Base-by-base conservation (phyloP, 2,888 invertebrate genomes). In the Scaeva pyrastri region DNA sequence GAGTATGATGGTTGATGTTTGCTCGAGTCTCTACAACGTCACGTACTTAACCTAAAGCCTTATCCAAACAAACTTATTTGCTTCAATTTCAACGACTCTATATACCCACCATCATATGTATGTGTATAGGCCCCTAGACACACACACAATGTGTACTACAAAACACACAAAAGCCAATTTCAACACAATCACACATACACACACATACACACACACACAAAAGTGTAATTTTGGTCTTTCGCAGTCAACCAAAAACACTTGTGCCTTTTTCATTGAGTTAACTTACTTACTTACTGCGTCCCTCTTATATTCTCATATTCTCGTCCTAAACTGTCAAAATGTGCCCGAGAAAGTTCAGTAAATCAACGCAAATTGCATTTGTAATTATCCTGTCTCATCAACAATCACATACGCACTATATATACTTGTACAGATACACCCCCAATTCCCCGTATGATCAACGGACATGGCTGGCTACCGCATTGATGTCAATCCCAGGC, bases 351-450 rank as follows among this genome's bases (percentile, higher is more conserved):
- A 84, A 75, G 62, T 79, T 75, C 79, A 79, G 45, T 70, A 45
- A 84, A 84, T 84, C 80, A 84, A 72, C 71, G 71, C 39, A 79
- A 84, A 84, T 84, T 80, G 80, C 84, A 75, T 84, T 84, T 75
- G 75, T 75, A 74, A 70, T 84, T 75, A 80, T 79, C 71, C 71
- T 75, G 71, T 66, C 75, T 75, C 75, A 72, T 62, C 80, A 85
- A 70, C 81, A 70, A 74, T 79, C 79, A 79, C 74, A 79, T 52
- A 73, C 84, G 31, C 31, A 26, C 48, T 26, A n/a, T n/a, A 64
- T n/a, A n/a, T n/a, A n/a, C n/a, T n/a, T n/a, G n/a, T n/a, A n/a
- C n/a, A n/a, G n/a, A n/a, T 48, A 12, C 19, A 23, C 52, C 14
- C 8, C 31, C 12, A 62, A 56, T 58, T n/a, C 55, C 60, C 62